Evolutionary conservation across 2,113 vertebrate species (phyloP).

Genomic region (Condylura cristata): DNA sequence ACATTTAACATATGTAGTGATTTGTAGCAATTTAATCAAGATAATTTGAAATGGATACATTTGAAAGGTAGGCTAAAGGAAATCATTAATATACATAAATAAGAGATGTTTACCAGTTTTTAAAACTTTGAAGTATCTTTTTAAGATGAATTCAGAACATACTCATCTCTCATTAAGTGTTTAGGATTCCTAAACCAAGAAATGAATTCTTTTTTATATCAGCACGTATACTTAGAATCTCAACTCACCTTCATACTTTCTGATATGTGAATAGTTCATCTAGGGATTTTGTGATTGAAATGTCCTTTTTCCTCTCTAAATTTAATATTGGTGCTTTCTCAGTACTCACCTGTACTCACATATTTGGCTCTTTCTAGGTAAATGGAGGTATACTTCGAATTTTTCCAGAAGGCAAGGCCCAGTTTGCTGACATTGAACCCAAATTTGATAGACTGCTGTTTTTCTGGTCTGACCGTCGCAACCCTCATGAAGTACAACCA

Average conservation of each 20-base stretch:
- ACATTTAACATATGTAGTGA: no score
- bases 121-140: background rate
- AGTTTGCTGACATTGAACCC: constrained; percentile 99
- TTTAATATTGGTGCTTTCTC: background rate
- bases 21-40: background rate
- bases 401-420: constrained; percentile 98
- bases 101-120: background rate
- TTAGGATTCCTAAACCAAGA: background rate
- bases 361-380: constrained; percentile 87
- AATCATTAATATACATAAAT: background rate
- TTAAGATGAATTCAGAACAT: background rate
- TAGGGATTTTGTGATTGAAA: background rate
- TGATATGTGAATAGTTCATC: background rate
- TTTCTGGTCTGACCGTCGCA: constrained; percentile 99
- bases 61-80: background rate
- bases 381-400: constrained; percentile 98
- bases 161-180: background rate
- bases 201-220: background rate
- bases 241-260: background rate
- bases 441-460: constrained; percentile 97
- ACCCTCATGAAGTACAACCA: constrained; percentile 99
- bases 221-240: background rate
- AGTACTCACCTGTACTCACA: background rate
- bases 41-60: background rate
- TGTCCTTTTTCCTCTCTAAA: background rate